Base-by-base conservation (phyloP, 2,797 vertebrate species). In the Gymnoscopelus braueri region DNA sequence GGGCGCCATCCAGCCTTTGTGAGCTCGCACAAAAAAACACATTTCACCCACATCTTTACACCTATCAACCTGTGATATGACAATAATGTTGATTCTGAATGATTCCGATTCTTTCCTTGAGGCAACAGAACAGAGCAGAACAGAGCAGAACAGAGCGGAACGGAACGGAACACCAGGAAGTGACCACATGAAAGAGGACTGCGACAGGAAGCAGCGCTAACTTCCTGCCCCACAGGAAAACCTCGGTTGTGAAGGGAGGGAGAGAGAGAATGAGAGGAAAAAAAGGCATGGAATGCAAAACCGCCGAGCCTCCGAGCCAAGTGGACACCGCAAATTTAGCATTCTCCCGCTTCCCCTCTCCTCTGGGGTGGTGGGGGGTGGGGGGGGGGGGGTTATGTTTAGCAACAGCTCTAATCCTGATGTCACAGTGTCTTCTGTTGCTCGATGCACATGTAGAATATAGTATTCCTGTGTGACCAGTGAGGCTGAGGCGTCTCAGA, bases 141-240 rank as follows among this genome's bases (percentile, higher is more conserved):
- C 7, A 85, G 60, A 79, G 44, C 76, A 77, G 72, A 87, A 83
- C 63, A 12, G 78, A 19, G 24, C 86, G 80, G 86, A 29, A 44
- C 7, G 39, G 39, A 44, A 89, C 83, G 87, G 87, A 93, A 92
- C 90, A 92, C 63, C 57, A 92, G 93, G 93, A 94, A 94, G 92
- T 94, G 91, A 92, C 92, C 92, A 94, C 94, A 94, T 94, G 89
- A 94, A 94, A 93, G 91, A 81, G 84, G 88, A 86, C 90, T 81
- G 88, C 87, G 90, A 92, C 90, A 93, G 92, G 92, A 94, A 94
- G 87, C 88, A 70, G 77, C 79, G 80, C 89, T 87, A 70, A 92
- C 91, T 94, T 94, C 94, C 94, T 94, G 92, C 89, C 88, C 90
- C 88, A 81, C 90, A 93, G 93, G 93, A 94, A 44, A 93, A 80